Base-by-base conservation (phyloP, 2,113 vertebrate genomes). In the Pelecanoides urinatrix region DNA sequence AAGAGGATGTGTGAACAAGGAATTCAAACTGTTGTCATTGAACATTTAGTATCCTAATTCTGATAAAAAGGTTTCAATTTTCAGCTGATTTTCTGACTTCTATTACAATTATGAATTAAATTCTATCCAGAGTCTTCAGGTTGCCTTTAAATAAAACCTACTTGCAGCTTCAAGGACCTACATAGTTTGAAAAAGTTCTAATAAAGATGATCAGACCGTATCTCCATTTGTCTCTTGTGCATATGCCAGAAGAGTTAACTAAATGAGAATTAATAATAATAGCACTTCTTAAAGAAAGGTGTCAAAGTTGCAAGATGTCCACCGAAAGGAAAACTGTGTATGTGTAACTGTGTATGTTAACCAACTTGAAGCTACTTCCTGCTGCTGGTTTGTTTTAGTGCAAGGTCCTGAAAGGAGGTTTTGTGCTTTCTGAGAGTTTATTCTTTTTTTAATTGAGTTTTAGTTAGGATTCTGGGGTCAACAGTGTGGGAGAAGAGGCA, bases 191-290 rank as follows among this genome's bases (percentile, higher is more conserved):
- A 77, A 77, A 55, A n/a, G 32, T 50, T 67, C 16, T 49, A 1
- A 10, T 59, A 42, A 38, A n/a, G 10, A 20, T 47, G 16, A 30
- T 65, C 27, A 32, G 44, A 26, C 25, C 0, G 0, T n/a, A 18
- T 52, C 29, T 82, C 27, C 9, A 18, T 19, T 71, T 63, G 25
- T 52, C 21, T 74, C n/a, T 58, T 70, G 16, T 47, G 38, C 13
- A 1, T 49, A 16, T 55, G n/a, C 29, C n/a, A 44, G 14, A 50
- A 36, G 19, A 53, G 32, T 53, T 42, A 62, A 56, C 45, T 52
- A 52, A 47, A 21, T 63, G 52, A 63, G 25, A 88, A 50, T 30
- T 61, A 66, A 55, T 30, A 47, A 19, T 78, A 40, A 50, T 75
- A 65, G 22, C 23, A 19, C 14, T 59, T 63, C 20, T 16, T 76